A percentile compares a stretch with the other conserved stretches of the same genome.
phyloP scores from a whole-genome alignment of 2,797 vertebrate species.

The Falco rusticolus region DNA sequence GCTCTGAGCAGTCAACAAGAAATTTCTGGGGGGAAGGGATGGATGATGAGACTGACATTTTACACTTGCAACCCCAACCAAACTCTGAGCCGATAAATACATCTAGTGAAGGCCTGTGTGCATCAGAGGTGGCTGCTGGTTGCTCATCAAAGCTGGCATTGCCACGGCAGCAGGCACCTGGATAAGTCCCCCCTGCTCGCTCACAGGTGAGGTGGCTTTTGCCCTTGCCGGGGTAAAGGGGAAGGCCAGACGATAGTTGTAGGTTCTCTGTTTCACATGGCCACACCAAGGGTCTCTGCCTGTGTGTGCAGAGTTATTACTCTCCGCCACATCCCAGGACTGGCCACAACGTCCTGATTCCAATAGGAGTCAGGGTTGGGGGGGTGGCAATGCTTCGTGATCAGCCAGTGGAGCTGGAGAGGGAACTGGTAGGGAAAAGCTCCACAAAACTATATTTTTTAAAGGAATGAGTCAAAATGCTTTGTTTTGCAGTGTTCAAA shows the following conservation, averaged over 20 bases:
- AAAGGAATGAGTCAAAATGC: background rate
- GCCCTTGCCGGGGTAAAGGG: background rate
- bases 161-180: background rate
- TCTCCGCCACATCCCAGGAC: background rate
- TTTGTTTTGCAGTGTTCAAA: background rate
- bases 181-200: background rate
- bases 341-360: background rate
- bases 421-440: background rate
- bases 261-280: background rate
- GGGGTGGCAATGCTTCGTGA: background rate
- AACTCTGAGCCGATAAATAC: background rate
- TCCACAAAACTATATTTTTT: background rate
- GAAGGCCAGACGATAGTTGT: background rate
- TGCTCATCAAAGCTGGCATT: background rate
- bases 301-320: background rate
- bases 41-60: background rate
- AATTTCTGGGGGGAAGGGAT: background rate
- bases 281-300: background rate
- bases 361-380: fast-evolving
- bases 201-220: background rate
- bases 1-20: background rate
- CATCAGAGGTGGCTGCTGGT: too few relatives aligned
- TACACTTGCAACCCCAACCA: background rate
- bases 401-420: background rate
- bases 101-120: background rate